Evolutionary conservation across 2,113 vertebrate species (phyloP), one percentile per base, ranked within the genome.

Genomic region (Neopipo cinnamomea): DNA sequence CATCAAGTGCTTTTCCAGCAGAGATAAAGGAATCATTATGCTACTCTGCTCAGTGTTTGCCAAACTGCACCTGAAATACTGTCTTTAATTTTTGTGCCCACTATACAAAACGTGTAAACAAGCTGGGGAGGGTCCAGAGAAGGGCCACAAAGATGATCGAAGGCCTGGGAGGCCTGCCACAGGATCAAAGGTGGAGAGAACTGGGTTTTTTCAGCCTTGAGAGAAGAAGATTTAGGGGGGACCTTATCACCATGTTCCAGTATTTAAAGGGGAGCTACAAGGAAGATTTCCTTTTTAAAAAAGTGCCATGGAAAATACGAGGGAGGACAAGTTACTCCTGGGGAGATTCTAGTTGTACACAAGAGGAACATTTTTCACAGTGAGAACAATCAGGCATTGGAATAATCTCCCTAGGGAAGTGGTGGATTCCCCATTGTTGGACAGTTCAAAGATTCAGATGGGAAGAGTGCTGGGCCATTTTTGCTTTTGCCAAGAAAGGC

Each of bases 81-180:
- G 27, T 14, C 17, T 67, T 67, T 39, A 13, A 17, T 46, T 67
- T 59, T 74, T 67, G 12, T 39, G 5, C 19, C 10, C 8, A 2
- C 33, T 24, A 23, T 14, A 22, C 2, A 41, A 24, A 56, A 33
- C 8, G 2, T 1, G 0, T 44, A 10, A 67, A 50, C 6, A 67
- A 18, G 8, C 3, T n/a, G 33, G 28, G 39, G 6, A 67, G 6
- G 19, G 46, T 75, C 28, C 23, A 30, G 19, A 39, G 27, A 75
- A 68, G 28, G 59, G 19, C 5, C 20, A 53, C 52, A 53, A 53
- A 14, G 0, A 46, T 75, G 37, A 61, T 14, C 17, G 17, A 68
- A 89, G 33, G 23, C 50, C 61, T 67, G 23, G 23, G 19, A 74
- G 19, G 10, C 33, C 11, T 39, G 8, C 16, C 9, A 7, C 17